Evolutionary conservation across 2,113 vertebrate species (phyloP).

Genomic region (Rynchops niger): DNA sequence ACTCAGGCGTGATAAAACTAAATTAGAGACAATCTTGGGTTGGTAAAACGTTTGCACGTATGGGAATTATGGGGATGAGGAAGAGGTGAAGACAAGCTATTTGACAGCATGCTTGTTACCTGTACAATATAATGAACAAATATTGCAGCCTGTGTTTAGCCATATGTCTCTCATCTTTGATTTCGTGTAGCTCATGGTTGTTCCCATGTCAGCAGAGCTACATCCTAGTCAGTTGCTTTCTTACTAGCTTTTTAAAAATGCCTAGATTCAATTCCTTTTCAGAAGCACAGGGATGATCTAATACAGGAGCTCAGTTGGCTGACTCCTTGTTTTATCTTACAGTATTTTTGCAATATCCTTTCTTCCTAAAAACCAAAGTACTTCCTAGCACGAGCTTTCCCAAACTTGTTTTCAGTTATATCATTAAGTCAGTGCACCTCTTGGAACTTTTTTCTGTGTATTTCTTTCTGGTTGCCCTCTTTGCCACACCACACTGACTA

Average conservation of each 20-base stretch:
- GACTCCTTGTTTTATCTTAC: background rate
- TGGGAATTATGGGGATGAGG: background rate
- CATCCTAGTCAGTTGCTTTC: background rate
- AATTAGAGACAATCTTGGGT: background rate
- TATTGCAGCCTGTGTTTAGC: background rate
- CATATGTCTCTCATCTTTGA: background rate
- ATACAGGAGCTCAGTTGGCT: accelerated
- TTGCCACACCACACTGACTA: accelerated
- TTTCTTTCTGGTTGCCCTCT: background rate
- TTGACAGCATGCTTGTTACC: background rate
- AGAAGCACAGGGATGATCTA: background rate
- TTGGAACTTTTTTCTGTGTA: background rate
- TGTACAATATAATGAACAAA: background rate
- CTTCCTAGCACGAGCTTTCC: background rate
- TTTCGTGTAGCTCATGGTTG: background rate
- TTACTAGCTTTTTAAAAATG: background rate
- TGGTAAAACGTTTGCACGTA: background rate
- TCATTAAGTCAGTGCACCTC: background rate
- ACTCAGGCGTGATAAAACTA: background rate
- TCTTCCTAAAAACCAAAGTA: background rate
- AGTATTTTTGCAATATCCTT: background rate
- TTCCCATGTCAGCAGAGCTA: background rate
- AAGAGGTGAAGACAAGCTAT: background rate
- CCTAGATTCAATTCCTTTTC: background rate
- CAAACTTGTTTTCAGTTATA: background rate